These are phyloP conservation scores for Epiblema foenella DNA, from an alignment of 2,888 invertebrate species.

Conservation along the genomic window DNA sequence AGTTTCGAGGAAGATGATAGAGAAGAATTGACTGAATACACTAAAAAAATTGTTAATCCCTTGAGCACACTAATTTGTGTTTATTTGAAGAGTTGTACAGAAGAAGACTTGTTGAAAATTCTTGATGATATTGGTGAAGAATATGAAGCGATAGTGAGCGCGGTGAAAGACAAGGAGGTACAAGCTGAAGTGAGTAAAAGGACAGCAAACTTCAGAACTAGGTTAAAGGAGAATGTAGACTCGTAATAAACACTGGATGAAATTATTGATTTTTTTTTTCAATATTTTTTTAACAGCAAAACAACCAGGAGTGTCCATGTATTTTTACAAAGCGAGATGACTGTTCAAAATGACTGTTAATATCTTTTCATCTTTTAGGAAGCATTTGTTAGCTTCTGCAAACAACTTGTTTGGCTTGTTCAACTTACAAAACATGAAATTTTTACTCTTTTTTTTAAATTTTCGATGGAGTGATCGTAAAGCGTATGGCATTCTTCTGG, in stretches of 20 bases:
- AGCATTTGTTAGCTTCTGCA: not conserved
- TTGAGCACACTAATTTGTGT: constrained; percentile 63
- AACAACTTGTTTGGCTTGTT: no score
- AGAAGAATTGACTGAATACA: constrained; percentile 62
- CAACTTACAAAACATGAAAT: no score
- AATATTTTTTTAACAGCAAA: not conserved
- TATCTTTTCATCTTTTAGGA: no score
- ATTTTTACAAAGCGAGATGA: no score
- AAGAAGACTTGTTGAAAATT: constrained; percentile 60
- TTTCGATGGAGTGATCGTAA: no score
- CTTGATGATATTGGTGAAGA: constrained; percentile 62
- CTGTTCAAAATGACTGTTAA: no score
- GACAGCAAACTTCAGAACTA: constrained; percentile 62
- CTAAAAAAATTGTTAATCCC: constrained; percentile 63
- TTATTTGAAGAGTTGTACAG: constrained; percentile 67
- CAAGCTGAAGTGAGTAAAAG: constrained; percentile 58
- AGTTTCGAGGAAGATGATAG: constrained; percentile 65
- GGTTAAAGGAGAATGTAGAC: constrained; percentile 66
- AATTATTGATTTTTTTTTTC: constrained; percentile 17
- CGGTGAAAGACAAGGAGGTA: constrained; percentile 58
- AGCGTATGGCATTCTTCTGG: no score
- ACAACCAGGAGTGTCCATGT: no score
- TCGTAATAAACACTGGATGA: constrained; percentile 54
- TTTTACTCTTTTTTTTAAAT: no score
- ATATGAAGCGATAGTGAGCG: constrained; percentile 63